phyloP scores from a whole-genome alignment of 2,113 vertebrate genomes.

The Tamias sibiricus region DNA sequence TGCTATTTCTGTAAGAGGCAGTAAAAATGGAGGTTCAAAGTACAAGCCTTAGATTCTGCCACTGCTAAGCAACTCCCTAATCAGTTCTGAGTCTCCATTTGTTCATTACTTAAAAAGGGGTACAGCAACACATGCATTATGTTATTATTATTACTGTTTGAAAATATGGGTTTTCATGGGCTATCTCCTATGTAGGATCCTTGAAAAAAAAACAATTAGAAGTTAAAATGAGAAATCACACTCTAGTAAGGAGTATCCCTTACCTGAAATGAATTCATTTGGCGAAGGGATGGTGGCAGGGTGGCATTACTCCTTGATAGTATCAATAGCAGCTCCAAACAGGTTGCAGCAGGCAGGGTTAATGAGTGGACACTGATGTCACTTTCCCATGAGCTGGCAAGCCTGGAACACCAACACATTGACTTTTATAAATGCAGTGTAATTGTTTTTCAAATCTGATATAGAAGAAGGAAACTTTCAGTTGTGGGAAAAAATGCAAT shows the following conservation, averaged over 20 bases:
- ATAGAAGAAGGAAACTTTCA: neutral
- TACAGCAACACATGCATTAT: neutral
- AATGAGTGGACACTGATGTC: conserved; percentile 93
- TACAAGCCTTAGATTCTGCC: neutral
- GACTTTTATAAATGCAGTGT: neutral
- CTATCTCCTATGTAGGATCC: neutral
- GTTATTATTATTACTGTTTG: neutral
- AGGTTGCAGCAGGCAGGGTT: conserved; percentile 91
- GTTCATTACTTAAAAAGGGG: conserved; percentile 19
- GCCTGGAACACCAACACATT: conserved; percentile 80
- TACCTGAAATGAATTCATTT: conserved; percentile 96
- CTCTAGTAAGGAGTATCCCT: conserved; percentile 56
- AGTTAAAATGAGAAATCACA: neutral
- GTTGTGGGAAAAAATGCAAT: neutral
- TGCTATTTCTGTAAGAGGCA: neutral
- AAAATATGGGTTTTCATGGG: neutral
- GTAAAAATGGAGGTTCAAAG: neutral
- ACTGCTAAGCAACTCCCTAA: neutral
- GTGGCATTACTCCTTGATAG: conserved; percentile 88
- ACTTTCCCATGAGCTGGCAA: conserved; percentile 91
- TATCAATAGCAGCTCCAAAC: conserved; percentile 92
- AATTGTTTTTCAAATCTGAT: neutral
- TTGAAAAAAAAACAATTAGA: neutral
- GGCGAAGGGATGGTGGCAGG: conserved; percentile 91
- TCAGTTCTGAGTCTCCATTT: neutral